Evolutionary conservation across 2,797 vertebrate genomes (phyloP).

Genomic region (Lacerta bilineata): DNA sequence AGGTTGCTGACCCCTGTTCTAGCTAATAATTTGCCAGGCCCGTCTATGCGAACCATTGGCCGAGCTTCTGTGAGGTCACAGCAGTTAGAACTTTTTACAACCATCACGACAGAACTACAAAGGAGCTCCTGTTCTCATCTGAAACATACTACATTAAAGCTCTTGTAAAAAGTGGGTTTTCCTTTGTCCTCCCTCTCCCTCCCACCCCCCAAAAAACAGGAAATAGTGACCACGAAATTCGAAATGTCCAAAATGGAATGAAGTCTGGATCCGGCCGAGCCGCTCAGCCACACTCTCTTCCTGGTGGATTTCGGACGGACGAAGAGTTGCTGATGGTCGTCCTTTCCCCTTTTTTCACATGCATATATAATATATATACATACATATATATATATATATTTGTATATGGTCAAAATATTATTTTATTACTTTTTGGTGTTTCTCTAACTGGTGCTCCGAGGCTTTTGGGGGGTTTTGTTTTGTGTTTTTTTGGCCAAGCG

Average conservation of each 20-base stretch:
- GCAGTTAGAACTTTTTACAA: no score
- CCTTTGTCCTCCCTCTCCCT: neutral
- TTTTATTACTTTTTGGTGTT: conserved; percentile 46
- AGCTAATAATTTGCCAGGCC: neutral
- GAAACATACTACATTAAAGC: no score
- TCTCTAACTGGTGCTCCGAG: conserved; percentile 11
- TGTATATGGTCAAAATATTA: conserved; percentile 54
- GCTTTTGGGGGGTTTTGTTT: no score
- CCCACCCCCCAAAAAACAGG: conserved; percentile 69
- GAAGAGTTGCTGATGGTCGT: neutral
- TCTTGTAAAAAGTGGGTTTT: neutral
- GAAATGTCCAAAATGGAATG: conserved; percentile 91
- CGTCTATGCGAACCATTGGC: neutral
- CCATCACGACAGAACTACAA: no score
- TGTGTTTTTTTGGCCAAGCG: neutral
- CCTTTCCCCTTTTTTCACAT: neutral
- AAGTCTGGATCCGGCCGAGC: neutral
- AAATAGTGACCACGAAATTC: conserved; percentile 84
- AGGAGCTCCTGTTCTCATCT: no score
- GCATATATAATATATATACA: conserved; percentile 25
- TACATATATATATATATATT: conserved; percentile 46
- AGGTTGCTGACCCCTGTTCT: no score
- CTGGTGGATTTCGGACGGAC: neutral
- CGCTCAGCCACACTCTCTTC: neutral
- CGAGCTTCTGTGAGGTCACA: neutral